Evolutionary conservation across 2,888 invertebrate genomes (phyloP).

Genomic region (Trachelus iudaicus): DNA sequence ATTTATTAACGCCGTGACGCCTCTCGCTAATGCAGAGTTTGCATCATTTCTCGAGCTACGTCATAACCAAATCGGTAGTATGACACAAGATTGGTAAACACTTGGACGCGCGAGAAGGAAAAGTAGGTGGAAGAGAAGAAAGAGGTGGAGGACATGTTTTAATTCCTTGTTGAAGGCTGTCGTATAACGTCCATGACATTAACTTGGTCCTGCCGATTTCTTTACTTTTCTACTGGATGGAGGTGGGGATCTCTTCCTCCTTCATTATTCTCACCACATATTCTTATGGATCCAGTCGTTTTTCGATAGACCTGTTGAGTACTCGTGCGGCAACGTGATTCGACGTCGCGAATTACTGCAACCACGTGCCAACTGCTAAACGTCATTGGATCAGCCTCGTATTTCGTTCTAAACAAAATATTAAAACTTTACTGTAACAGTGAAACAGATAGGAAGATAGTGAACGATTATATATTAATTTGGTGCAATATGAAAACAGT

Average conservation of each 20-base stretch:
- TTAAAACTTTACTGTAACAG: not conserved
- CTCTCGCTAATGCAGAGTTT: not conserved
- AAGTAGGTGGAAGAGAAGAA: not conserved
- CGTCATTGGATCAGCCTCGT: not conserved
- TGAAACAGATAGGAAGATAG: not conserved
- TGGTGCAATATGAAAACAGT: not conserved
- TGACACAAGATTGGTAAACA: constrained; percentile 46
- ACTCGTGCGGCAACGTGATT: not conserved
- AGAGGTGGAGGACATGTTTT: not conserved
- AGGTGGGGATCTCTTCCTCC: not conserved
- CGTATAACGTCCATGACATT: not conserved
- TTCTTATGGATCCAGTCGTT: not conserved
- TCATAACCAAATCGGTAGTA: constrained; percentile 52
- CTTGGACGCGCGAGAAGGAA: constrained; percentile 1
- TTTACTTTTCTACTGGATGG: not conserved
- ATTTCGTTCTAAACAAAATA: not conserved
- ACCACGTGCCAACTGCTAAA: not conserved
- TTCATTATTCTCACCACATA: not conserved
- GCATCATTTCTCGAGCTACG: constrained; percentile 25
- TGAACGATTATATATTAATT: not conserved
- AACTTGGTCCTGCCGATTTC: not conserved
- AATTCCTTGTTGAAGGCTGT: not conserved
- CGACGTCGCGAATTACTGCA: not conserved
- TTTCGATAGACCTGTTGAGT: not conserved
- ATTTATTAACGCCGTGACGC: not conserved